Evolutionary conservation across 2,797 vertebrate species (phyloP).

Genomic region (Otolemur crassicaudatus): DNA sequence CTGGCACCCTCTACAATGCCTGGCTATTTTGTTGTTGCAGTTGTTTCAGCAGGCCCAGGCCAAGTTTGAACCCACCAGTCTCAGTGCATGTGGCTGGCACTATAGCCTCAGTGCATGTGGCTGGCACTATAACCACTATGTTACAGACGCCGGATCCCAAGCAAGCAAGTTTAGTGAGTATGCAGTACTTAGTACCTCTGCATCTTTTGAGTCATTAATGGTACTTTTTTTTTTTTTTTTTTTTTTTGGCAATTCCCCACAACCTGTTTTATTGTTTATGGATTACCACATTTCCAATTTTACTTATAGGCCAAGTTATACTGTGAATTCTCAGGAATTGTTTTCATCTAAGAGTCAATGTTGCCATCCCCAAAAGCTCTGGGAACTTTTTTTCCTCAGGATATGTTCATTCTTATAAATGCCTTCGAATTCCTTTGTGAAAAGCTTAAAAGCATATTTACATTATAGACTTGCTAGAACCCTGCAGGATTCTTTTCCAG

Average conservation of each 20-base stretch:
- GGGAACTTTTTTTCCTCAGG: background rate
- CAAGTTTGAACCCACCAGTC: too few relatives aligned
- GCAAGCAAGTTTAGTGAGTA: background rate
- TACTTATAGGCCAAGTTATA: background rate
- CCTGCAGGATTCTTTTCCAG: background rate
- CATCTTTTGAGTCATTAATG: background rate
- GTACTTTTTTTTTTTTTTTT: background rate
- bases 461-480: background rate
- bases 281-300: background rate
- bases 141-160: background rate
- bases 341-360: background rate
- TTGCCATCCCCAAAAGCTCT: background rate
- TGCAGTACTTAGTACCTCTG: background rate
- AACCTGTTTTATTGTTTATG: background rate
- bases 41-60: too few relatives aligned
- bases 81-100: too few relatives aligned
- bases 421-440: background rate
- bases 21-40: too few relatives aligned
- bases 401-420: background rate
- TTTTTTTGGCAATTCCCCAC: background rate
- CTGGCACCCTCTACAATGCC: too few relatives aligned
- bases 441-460: background rate
- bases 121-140: too few relatives aligned
- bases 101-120: too few relatives aligned
- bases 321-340: background rate